Evolutionary conservation across 2,888 invertebrate genomes (phyloP).

Genomic region (Autographa gamma): DNA sequence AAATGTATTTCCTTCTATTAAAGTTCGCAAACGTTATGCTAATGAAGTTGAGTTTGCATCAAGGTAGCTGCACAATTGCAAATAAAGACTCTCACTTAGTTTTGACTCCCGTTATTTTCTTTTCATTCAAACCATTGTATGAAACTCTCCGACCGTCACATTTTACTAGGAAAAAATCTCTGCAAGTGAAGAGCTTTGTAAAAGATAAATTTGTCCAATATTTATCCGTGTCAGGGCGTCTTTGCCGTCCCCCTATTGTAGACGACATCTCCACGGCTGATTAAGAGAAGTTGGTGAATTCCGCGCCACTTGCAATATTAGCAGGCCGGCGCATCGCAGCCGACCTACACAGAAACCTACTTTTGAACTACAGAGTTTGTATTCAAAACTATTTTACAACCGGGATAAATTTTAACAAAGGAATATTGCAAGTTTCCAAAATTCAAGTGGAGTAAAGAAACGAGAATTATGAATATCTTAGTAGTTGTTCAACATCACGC

Average conservation of each 20-base stretch:
- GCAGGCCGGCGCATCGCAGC: constrained; percentile 50
- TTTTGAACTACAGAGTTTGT: constrained; percentile 39
- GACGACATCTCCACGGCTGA: constrained; percentile 59
- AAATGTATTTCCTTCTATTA: too few relatives aligned
- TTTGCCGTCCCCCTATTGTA: constrained; percentile 53
- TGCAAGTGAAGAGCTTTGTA: constrained; percentile 45
- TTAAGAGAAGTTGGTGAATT: constrained; percentile 66
- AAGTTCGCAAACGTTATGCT: too few relatives aligned
- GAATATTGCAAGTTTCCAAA: constrained; percentile 37
- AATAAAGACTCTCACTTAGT: neutral
- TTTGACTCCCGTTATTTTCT: neutral
- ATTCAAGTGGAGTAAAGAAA: constrained; percentile 25
- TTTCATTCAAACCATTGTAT: neutral
- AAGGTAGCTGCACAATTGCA: neutral
- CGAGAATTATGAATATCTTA: constrained; percentile 23
- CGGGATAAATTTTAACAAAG: constrained; percentile 46
- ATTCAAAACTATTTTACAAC: constrained; percentile 42
- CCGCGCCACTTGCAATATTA: constrained; percentile 62
- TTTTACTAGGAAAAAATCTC: constrained; percentile 41
- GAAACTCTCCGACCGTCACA: constrained; percentile 11
- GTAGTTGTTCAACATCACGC: constrained; percentile 12
- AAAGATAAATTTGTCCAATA: constrained; percentile 53
- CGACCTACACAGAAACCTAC: constrained; percentile 38
- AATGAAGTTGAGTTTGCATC: too few relatives aligned
- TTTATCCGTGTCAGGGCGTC: constrained; percentile 49